Evolutionary conservation across 2,797 vertebrate species (phyloP).

Genomic region (Lepus townsendii): DNA sequence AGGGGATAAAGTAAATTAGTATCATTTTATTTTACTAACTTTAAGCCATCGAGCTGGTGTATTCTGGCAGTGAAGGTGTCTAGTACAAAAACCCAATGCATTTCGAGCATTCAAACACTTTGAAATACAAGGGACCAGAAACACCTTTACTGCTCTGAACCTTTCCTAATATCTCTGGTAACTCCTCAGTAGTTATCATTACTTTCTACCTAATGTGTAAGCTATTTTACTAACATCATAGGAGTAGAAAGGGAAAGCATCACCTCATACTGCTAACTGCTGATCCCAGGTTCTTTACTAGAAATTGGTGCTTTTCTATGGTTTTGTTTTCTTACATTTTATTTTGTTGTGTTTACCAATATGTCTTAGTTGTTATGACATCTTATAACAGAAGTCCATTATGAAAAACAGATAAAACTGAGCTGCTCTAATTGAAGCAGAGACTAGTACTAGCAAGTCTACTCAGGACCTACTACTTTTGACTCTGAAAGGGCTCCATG

Average conservation of each 20-base stretch:
- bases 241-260: conserved; percentile 42
- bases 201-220: conserved; percentile 6
- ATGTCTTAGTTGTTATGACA: conserved; percentile 13
- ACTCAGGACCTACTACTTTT: neutral
- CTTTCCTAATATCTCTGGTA: neutral
- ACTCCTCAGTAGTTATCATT: neutral
- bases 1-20: conserved; percentile 7
- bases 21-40: conserved; percentile 37
- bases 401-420: neutral
- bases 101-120: conserved; percentile 10
- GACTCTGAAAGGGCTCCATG: neutral
- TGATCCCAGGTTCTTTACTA: neutral
- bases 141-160: neutral
- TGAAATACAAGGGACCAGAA: neutral
- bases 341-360: conserved; percentile 8
- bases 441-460: neutral
- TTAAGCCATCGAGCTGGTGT: conserved; percentile 39
- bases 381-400: neutral
- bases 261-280: neutral
- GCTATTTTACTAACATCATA: conserved; percentile 44
- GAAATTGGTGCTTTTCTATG: neutral
- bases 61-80: neutral
- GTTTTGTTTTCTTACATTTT: neutral
- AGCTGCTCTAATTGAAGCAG: neutral
- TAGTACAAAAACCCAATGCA: conserved; percentile 5